Conservation (phyloP, 2,797 vertebrate species). For the Clarias fuscus region DNA sequence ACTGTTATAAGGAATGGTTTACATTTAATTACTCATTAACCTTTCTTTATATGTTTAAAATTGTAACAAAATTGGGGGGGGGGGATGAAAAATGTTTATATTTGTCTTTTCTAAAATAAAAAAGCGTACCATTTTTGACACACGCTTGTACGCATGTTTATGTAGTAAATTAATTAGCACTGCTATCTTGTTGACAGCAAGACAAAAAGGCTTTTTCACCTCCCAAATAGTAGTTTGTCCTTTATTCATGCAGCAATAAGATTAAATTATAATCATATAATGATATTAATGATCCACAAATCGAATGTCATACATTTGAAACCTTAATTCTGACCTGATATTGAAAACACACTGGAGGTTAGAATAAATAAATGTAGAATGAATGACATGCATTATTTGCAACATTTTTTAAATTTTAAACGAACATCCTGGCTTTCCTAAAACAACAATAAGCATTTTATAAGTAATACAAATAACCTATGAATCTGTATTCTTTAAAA, state of each 20-base stretch:
- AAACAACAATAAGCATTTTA: not conserved
- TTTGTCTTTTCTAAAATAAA: too few relatives aligned
- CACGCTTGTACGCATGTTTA: too few relatives aligned
- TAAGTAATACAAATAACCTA: not conserved
- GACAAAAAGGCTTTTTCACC: not conserved
- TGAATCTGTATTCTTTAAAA: slow-evolving; percentile 21
- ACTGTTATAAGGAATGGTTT: too few relatives aligned
- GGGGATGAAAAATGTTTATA: too few relatives aligned
- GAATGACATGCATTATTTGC: not conserved
- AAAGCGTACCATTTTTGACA: too few relatives aligned
- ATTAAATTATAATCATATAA: not conserved
- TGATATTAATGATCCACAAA: not conserved
- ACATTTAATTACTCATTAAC: too few relatives aligned
- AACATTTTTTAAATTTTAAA: not conserved
- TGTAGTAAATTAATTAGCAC: not conserved
- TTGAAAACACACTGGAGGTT: not conserved
- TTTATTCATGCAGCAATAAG: not conserved
- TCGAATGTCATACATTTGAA: not conserved
- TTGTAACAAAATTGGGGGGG: too few relatives aligned
- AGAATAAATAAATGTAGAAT: not conserved
- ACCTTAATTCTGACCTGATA: not conserved
- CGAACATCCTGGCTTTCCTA: not conserved
- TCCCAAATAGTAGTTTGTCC: not conserved
- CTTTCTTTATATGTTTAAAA: too few relatives aligned
- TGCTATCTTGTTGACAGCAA: not conserved